Evolutionary conservation across 2,113 vertebrate genomes (phyloP), one percentile per base, ranked within the genome.

Genomic region (Procavia capensis): DNA sequence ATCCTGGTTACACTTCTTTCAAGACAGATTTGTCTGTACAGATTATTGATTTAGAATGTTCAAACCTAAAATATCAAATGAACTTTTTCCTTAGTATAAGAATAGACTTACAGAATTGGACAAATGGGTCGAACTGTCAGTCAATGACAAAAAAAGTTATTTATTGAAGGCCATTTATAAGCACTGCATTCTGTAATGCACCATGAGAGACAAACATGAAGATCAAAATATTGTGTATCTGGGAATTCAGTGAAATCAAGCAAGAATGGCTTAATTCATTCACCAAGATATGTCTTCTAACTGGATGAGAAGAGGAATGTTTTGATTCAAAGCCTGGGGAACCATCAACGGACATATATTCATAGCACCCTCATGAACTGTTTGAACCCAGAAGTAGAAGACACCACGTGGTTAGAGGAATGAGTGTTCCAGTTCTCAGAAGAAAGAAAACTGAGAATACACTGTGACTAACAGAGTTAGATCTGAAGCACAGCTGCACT

Each of bases 341-440:
- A 5, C 9, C 6, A 17, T 6, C 16, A 1, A 2, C 0, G 4
- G 17, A 31, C 19, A 1, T 31, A 2, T 1, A 1, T 29, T 41
- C 45, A n/a, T 27, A 2, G 27, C 2, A 6, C 29, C 59, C 34
- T 68, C 17, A 14, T 39, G 13, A 3, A 27, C 70, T 57, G 36
- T 22, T 63, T 90, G 25, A 36, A 1, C 59, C 9, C 54, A 59
- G 59, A 82, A 68, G n/a, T 27, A 31, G 27, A 78, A 54, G 50
- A n/a, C 59, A 85, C 43, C 2, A 0, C 22, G 20, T 41, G 59
- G 50, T 4, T 10, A 1, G 17, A 94, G 25, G 10, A 86, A 81
- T n/a, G 61, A 19, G 9, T 66, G 90, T 86, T 78, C 25, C 70
- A 91, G 84, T 17, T 59, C 68, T 59, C 34, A 81, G 63, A 27